Evolutionary conservation across 2,888 invertebrate species (phyloP), one percentile per base, ranked within the genome.

Genomic region (Chesias legatella): DNA sequence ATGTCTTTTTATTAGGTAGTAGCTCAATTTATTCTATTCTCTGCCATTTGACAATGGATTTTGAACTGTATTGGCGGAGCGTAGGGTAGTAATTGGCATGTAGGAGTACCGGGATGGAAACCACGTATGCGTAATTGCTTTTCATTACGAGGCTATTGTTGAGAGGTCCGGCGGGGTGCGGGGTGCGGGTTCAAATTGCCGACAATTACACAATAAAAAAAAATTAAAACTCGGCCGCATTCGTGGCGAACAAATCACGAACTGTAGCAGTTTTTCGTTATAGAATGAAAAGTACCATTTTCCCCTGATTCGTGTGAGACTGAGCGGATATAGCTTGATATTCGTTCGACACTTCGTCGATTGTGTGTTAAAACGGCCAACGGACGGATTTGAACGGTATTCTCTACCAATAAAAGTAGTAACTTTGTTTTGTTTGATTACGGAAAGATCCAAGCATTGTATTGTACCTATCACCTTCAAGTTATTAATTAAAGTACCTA

Each of bases 51-150:
- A 25, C 46, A 46, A 45, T 42, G 36, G 23, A 69, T 66, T 45
- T 40, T 45, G 33, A 40, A 11, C 45, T 33, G 40, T 45, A 45
- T 36, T 30, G 40, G 23, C 25, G 26, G 33, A 32, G 8, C 21
- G 30, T 60, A 75, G 57, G 58, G 73, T 58, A 48, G 38, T 26
- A 36, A 58, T 60, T 68, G 40, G 47, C 8, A 32, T 46, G 48
- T 33, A 26, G 29, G 45, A 47, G 34, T 46, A 48, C 30, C 57
- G 58, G 67, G 61, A 72, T 71, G 77, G 69, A 70, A 71, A 75
- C 82, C 86, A 84, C 86, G 85, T 86, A 84, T 84, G 83, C 70
- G 84, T 85, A 85, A 86, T 85, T 85, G 85, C 85, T 83, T 79
- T 84, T 85, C 85, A 86, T 86, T 86, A 85, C 79, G 72, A 57